Evolutionary conservation across 2,113 vertebrate genomes (phyloP).

Genomic region (Gopherus flavomarginatus): DNA sequence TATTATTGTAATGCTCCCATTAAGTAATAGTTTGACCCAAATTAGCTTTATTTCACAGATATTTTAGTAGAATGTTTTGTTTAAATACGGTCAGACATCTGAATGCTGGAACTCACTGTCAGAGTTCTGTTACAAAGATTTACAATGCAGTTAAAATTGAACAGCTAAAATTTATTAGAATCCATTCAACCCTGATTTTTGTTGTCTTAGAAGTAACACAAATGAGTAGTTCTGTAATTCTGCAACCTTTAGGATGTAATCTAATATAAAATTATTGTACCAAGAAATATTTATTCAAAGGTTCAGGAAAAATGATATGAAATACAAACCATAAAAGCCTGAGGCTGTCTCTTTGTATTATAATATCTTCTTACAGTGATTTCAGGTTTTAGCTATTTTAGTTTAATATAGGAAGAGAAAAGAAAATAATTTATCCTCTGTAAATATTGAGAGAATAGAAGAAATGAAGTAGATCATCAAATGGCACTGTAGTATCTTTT

Average conservation of each 20-base stretch:
- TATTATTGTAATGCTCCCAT: neutral
- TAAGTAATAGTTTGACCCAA: neutral
- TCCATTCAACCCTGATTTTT: neutral
- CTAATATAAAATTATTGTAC: constrained; percentile 36
- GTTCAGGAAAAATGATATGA: constrained; percentile 16
- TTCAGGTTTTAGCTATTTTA: constrained; percentile 22
- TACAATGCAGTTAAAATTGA: neutral
- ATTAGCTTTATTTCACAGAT: neutral
- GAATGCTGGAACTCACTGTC: neutral
- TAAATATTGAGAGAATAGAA: neutral
- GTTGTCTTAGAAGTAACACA: neutral
- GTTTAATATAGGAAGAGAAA: constrained; percentile 28
- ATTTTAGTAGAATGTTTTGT: neutral
- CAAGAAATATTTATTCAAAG: constrained; percentile 45
- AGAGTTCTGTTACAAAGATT: neutral
- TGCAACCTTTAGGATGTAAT: neutral
- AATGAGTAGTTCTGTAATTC: constrained; percentile 24
- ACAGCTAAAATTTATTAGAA: constrained; percentile 30
- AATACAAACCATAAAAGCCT: constrained; percentile 26
- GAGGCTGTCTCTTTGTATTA: constrained; percentile 31
- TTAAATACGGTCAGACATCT: neutral
- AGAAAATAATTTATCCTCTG: constrained; percentile 11
- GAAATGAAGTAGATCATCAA: constrained; percentile 3
- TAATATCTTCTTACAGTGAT: neutral
- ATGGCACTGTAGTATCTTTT: neutral